Evolutionary conservation across 2,797 vertebrate genomes (phyloP).

Genomic region (Etheostoma nigrum): DNA sequence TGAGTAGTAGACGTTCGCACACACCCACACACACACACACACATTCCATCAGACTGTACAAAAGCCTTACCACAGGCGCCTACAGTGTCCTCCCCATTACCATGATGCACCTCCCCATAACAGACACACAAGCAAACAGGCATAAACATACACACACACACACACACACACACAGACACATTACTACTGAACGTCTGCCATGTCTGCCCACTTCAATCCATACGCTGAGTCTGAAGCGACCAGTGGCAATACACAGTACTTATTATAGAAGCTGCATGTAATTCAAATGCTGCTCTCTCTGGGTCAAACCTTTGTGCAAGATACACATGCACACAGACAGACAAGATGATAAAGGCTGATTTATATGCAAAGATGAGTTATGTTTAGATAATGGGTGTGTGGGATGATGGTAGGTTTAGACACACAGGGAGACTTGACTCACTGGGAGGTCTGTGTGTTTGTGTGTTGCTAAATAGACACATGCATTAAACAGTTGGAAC

Average conservation of each 20-base stretch:
- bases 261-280: slow-evolving; percentile 64
- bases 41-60: slow-evolving; percentile 44
- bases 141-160: slow-evolving; percentile 26
- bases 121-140: slow-evolving; percentile 41
- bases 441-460: slow-evolving; percentile 63
- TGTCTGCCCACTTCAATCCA: slow-evolving; percentile 75
- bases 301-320: slow-evolving; percentile 38
- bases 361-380: slow-evolving; percentile 69
- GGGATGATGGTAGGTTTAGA: slow-evolving; percentile 65
- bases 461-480: slow-evolving; percentile 50
- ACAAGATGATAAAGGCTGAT: slow-evolving; percentile 62
- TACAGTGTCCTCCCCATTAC: slow-evolving; percentile 66
- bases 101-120: slow-evolving; percentile 60
- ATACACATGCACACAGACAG: slow-evolving; percentile 41
- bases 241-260: slow-evolving; percentile 58
- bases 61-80: slow-evolving; percentile 73
- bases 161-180: slow-evolving; percentile 47
- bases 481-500: slow-evolving; percentile 44
- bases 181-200: slow-evolving; percentile 69
- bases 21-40: slow-evolving; percentile 20
- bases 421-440: slow-evolving; percentile 66
- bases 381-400: slow-evolving; percentile 74
- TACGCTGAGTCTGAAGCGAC: slow-evolving; percentile 50
- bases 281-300: slow-evolving; percentile 43
- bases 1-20: not conserved